Conservation (phyloP, 2,113 vertebrate genomes). For the Oophaga pumilio region DNA sequence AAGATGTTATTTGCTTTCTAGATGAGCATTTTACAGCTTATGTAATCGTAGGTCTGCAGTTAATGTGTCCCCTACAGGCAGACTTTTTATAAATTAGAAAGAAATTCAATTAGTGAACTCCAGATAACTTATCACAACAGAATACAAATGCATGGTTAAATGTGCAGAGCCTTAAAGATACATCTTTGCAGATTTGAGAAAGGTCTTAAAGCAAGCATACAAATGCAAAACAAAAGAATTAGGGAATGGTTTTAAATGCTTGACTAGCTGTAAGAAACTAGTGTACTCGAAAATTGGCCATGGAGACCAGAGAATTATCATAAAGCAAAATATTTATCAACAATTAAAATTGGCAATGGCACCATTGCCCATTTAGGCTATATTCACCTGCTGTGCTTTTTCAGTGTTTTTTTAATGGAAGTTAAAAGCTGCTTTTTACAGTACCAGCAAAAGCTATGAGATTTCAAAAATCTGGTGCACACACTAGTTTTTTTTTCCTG, state of each 20-base stretch:
- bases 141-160: conserved; percentile 71
- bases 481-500: too few relatives aligned
- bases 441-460: too few relatives aligned
- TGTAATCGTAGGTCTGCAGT: conserved; percentile 67
- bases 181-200: conserved; percentile 25
- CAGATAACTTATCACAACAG: conserved; percentile 71
- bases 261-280: background rate
- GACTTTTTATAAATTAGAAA: conserved; percentile 68
- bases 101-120: conserved; percentile 73
- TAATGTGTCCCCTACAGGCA: conserved; percentile 73
- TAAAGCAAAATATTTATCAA: background rate
- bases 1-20: conserved; percentile 66
- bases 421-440: too few relatives aligned
- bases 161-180: conserved; percentile 62
- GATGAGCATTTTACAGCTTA: conserved; percentile 63
- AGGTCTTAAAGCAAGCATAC: background rate
- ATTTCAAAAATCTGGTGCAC: too few relatives aligned
- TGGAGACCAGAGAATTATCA: background rate
- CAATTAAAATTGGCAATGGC: background rate
- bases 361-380: too few relatives aligned
- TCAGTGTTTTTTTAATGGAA: too few relatives aligned
- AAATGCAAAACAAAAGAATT: background rate
- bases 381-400: too few relatives aligned
- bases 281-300: background rate
- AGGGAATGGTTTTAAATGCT: background rate